These are phyloP conservation scores for Galendromus occidentalis DNA, from an alignment of 1,140 invertebrate genomes.

Conservation along the genomic window DNA sequence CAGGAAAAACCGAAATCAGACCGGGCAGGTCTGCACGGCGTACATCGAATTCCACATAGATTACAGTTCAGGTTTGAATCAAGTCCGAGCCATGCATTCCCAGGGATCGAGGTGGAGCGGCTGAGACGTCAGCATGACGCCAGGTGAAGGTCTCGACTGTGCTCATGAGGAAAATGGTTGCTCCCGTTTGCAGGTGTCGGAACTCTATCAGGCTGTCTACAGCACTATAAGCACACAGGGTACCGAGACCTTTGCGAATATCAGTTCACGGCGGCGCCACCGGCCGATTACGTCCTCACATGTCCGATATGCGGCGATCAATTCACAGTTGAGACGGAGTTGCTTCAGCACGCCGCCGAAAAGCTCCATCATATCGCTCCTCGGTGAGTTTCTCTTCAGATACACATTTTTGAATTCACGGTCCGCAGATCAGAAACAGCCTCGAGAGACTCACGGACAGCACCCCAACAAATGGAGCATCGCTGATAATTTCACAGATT, in stretches of 20 bases:
- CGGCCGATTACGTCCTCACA: not conserved
- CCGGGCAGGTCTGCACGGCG: not conserved
- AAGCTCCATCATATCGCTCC: not conserved
- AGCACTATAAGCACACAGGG: slow-evolving; percentile 4
- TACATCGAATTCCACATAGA: not conserved
- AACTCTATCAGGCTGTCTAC: not conserved
- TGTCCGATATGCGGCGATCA: not conserved
- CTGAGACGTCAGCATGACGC: too few relatives aligned
- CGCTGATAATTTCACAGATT: not conserved
- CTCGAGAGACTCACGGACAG: too few relatives aligned
- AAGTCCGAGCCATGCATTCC: too few relatives aligned
- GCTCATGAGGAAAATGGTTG: too few relatives aligned
- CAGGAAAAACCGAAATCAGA: not conserved
- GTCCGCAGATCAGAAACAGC: too few relatives aligned
- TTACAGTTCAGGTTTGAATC: not conserved
- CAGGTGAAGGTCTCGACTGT: too few relatives aligned
- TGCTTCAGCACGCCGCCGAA: not conserved
- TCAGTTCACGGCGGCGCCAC: not conserved
- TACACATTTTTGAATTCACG: too few relatives aligned
- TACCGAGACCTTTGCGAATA: not conserved
- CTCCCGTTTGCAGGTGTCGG: not conserved
- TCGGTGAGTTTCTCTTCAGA: not conserved
- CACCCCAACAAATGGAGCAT: too few relatives aligned
- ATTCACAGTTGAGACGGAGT: not conserved
- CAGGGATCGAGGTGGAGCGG: too few relatives aligned